Percentiles rank a stretch among this genome's conserved stretches.
Conservation (phyloP, 2,888 invertebrate species). For the Leptopterna dolabrata region DNA sequence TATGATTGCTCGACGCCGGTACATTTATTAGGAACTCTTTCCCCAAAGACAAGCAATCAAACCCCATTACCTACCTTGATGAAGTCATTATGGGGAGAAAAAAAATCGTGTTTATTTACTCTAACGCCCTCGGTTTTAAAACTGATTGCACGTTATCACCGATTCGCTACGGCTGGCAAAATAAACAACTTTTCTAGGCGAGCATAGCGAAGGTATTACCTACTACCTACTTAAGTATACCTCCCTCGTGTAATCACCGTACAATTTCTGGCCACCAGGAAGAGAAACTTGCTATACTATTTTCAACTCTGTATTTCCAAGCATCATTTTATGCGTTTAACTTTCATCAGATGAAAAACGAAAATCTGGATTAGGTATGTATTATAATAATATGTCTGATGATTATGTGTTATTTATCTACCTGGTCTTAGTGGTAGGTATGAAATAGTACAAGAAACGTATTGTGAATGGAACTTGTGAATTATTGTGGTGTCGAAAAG, state of each 20-base stretch:
- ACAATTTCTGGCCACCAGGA: background rate
- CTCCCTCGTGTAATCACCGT: background rate
- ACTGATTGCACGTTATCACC: background rate
- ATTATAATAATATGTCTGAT: too few relatives aligned
- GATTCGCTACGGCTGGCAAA: background rate
- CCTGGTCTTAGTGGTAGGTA: too few relatives aligned
- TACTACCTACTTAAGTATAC: background rate
- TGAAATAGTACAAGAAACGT: too few relatives aligned
- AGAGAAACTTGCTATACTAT: too few relatives aligned
- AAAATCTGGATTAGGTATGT: too few relatives aligned
- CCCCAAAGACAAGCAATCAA: background rate
- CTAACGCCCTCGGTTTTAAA: background rate
- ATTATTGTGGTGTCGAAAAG: too few relatives aligned
- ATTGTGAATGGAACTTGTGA: too few relatives aligned
- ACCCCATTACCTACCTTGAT: background rate
- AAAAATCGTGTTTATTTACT: background rate
- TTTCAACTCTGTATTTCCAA: too few relatives aligned
- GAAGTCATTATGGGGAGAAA: background rate
- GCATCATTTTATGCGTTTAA: too few relatives aligned
- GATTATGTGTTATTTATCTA: too few relatives aligned
- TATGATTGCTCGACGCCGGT: background rate
- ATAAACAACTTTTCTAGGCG: background rate
- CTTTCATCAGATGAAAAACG: too few relatives aligned
- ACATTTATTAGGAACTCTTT: background rate
- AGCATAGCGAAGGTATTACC: background rate